These are phyloP conservation scores for Caenorhabditis drosophilae DNA, from an alignment of 2,888 invertebrate species.

Conservation along the genomic window DNA sequence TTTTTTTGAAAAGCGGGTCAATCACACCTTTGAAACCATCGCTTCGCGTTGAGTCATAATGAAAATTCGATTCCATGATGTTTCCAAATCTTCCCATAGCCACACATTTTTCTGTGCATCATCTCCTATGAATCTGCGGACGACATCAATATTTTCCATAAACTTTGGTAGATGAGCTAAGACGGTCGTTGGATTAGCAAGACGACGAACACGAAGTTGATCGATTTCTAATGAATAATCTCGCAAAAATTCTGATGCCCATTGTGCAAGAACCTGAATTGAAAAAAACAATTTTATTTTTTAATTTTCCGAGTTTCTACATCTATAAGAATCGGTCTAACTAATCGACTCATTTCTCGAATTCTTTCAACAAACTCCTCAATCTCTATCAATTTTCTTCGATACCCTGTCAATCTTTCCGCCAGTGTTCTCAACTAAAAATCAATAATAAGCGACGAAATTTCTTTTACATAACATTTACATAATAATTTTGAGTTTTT, in stretches of 20 bases:
- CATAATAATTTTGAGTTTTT: slow-evolving; percentile 25
- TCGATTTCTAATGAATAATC: slow-evolving; percentile 23
- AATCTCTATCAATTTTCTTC: slow-evolving; percentile 19
- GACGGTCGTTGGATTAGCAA: slow-evolving; percentile 23
- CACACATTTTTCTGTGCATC: slow-evolving; percentile 18
- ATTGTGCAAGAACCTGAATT: slow-evolving; percentile 3
- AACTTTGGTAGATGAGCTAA: slow-evolving; percentile 10
- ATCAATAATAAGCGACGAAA: neutral
- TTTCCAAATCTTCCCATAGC: slow-evolving; percentile 35
- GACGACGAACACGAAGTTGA: slow-evolving; percentile 13
- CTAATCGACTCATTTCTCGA: slow-evolving; percentile 18
- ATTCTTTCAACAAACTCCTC: slow-evolving; percentile 24
- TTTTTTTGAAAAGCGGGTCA: neutral
- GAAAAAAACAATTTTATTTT: no score
- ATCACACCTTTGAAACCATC: slow-evolving; percentile 10
- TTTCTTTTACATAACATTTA: neutral
- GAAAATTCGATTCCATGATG: slow-evolving; percentile 33
- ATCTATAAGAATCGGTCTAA: slow-evolving; percentile 24
- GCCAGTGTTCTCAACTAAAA: slow-evolving; percentile 24
- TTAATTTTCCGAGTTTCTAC: no score
- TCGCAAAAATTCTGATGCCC: slow-evolving; percentile 19
- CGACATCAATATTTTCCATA: slow-evolving; percentile 23
- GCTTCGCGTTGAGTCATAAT: slow-evolving; percentile 17
- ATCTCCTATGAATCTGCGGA: slow-evolving; percentile 19
- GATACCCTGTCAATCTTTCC: slow-evolving; percentile 16